Base-by-base conservation (phyloP, 1,140 invertebrate genomes). In the Ylistrum balloti region DNA sequence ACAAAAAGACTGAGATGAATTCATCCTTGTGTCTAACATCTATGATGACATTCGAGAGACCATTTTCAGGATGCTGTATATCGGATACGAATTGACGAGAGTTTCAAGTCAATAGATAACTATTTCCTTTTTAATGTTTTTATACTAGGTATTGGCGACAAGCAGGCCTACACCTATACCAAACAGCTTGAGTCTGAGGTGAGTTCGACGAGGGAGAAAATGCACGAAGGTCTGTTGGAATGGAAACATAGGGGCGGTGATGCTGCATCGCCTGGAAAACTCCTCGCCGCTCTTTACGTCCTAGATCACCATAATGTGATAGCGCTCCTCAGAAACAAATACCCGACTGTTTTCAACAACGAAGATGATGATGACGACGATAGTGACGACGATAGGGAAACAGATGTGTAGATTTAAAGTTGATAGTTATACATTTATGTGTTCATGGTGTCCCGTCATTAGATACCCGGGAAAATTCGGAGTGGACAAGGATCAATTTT, bases 141-240 rank as follows among this genome's bases (percentile, higher is more conserved):
- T 5, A 38, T 13, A 38, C 35, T 38, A 74, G 56, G 56, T 74
- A 74, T 74, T 28, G 56, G 56, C n/a, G 56, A 74, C 56, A 74
- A 74, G 22, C 56, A 74, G n/a, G 56, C 56, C 28, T 74, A 74
- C n/a, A 74, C 22, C 28, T 74, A 74, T n/a, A 74, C 56, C 28
- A 74, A 74, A n/a, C 56, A 74, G 28, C 56, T 74, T 5, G 56
- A 74, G 7, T 28, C 22, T 74, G 56, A 74, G n/a, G 56, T 74
- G 56, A 5, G 56, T 28, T 74, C 56, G 56, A 74, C 56, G 56
- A n/a, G 56, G n/a, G 56, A 74, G 56, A 74, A 74, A 74, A 74
- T 74, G 56, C 56, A 74, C 56, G 56, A 74, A 28, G 56, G 56
- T n/a, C n/a, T 74, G 56, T n/a, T 74, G 3, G 56, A 74, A 74